These are phyloP conservation scores for Calameuta idolon DNA, from an alignment of 2,888 invertebrate genomes.

Conservation along the genomic window DNA sequence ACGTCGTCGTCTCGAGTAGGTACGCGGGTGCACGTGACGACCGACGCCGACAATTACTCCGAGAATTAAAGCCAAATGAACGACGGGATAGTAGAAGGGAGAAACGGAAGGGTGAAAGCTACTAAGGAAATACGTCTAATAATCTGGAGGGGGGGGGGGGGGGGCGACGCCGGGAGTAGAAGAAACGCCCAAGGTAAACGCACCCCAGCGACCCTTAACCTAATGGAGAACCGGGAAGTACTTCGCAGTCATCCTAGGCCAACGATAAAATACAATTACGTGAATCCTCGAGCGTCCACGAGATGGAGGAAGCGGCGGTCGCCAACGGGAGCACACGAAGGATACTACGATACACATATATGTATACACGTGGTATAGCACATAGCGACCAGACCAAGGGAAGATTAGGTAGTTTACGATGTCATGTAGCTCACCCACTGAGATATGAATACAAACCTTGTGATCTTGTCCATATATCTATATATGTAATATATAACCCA, in stretches of 20 bases:
- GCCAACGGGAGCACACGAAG: constrained; percentile 16
- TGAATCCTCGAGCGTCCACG: constrained; percentile 29
- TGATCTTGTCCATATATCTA: constrained; percentile 19
- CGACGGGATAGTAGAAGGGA: constrained; percentile 14
- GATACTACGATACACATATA: constrained; percentile 10
- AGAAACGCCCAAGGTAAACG: not conserved
- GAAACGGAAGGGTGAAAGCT: constrained; percentile 10
- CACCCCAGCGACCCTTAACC: not conserved
- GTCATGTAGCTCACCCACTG: constrained; percentile 40
- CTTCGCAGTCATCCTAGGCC: constrained; percentile 20
- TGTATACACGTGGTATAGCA: not conserved
- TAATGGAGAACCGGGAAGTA: constrained; percentile 11
- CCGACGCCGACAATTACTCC: not conserved
- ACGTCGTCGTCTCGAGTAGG: not conserved
- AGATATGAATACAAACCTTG: constrained; percentile 39
- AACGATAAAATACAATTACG: constrained; percentile 48
- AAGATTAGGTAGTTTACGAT: constrained; percentile 52
- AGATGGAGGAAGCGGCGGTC: constrained; percentile 7
- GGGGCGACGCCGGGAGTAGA: not conserved
- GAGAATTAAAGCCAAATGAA: constrained; percentile 15
- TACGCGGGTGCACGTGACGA: not conserved
- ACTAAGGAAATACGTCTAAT: not conserved
- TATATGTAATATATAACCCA: constrained; percentile 34
- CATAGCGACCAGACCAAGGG: constrained; percentile 19
- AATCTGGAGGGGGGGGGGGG: not conserved